Base-by-base conservation (phyloP, 2,888 invertebrate genomes). In the Drosophila neonasuta region DNA sequence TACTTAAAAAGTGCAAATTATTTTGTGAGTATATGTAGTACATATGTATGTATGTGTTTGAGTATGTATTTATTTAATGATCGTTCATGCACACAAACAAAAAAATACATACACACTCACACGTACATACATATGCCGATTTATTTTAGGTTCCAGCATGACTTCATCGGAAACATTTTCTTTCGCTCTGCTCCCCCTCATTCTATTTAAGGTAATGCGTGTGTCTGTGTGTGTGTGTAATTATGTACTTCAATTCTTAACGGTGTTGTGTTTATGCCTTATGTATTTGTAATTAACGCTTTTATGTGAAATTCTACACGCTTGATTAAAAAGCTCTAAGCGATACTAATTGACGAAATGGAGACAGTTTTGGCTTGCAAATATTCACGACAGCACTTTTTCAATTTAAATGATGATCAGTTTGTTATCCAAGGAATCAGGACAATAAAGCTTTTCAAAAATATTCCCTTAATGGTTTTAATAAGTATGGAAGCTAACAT, bases 111-210 rank as follows among this genome's bases (percentile, higher is more conserved):
- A 63, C 32, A 62, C 9, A 61, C 44, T 32, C 52, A 60, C 29
- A 30, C 36, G 55, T 20, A 66, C 56, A 39, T 20, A 66, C 56
- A 39, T n/a, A 60, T 62, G 72, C 52, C 65, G 81, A 81, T 81
- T 86, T 81, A 84, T 86, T 81, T 80, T 79, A 76, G 66, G 73
- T 83, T 86, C 79, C 79, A 81, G 82, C 68, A 82, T 82, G 81
- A 81, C 81, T 86, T 81, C 81, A 81, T 81, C 80, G 84, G 46
- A 72, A 68, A 68, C 70, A 67, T 73, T 75, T 79, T 68, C 59
- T 48, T 46, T 51, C 42, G 46, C 63, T 59, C 52, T 77, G 58
- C 45, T n/a, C 42, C 58, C 58, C 58, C 20, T 41, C 10, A 44
- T 46, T 30, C 45, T 51, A 59, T 52, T 48, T 6, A 24, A 34